Evolutionary conservation across 2,888 invertebrate genomes (phyloP), one percentile per base, ranked within the genome.

Genomic region (Plebejus melissa): DNA sequence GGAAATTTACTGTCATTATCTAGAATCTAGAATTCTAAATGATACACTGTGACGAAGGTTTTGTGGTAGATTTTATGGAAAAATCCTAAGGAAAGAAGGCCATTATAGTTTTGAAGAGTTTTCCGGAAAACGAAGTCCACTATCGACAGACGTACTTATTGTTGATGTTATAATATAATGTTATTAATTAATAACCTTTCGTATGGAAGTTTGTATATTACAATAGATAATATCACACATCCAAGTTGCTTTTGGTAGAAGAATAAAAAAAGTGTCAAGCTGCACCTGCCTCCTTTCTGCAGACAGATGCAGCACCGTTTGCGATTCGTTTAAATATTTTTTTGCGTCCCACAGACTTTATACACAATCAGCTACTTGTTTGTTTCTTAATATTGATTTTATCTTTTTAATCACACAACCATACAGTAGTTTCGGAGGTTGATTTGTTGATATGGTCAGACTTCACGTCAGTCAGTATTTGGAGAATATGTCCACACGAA

Each of bases 401-500:
- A 28, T 28, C 32, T 32, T 65, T 36, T 65, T 65, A 65, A 60
- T 65, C 65, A 32, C 65, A 65, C 1, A 65, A 16, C 11, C 65
- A 11, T 54, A 54, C 16, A 13, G 32, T 65, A 65, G 65, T 32
- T 36, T 60, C 2, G 60, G 65, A 6, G 32, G 13, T 65, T 16
- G 32, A 65, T 13, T 32, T 16, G 32, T 16, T 65, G 65, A 65
- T 36, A 32, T 9, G 32, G 65, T 13, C 32, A 16, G 32, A 65
- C 65, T 36, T 65, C 65, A 65, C 65, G 13, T 65, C 65, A 36
- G 32, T 13, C 32, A 65, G 32, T 65, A 36, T 65, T 65, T 36
- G 13, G 32, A 32, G 65, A 65, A 65, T 65, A 32, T 65, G 32
- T 65, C 65, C 65, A 16, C 65, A 65, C 65, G 65, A 65, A 32